Conservation (phyloP, 2,888 invertebrate species). For the Amiota mariae region DNA sequence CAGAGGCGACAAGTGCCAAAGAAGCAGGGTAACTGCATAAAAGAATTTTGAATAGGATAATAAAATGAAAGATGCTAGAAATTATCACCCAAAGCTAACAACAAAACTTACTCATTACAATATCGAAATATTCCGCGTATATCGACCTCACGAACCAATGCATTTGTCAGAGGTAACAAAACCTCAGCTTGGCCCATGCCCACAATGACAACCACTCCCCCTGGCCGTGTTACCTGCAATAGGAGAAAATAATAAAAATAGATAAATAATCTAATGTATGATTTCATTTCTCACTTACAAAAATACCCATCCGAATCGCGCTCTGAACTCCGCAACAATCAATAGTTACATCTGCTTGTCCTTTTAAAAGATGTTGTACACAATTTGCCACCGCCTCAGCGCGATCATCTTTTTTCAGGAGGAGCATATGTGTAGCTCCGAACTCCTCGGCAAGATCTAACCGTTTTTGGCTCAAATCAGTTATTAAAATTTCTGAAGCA, state of each 20-base stretch:
- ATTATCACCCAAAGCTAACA: conserved; percentile 59
- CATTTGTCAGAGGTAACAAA: conserved; percentile 86
- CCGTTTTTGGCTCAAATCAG: conserved; percentile 77
- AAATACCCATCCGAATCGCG: conserved; percentile 84
- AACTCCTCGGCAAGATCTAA: conserved; percentile 83
- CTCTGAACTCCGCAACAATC: conserved; percentile 92
- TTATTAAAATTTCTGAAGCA: conserved; percentile 84
- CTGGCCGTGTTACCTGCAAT: conserved; percentile 68
- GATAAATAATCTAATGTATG: too few relatives aligned
- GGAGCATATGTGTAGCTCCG: conserved; percentile 83
- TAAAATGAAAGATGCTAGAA: conserved; percentile 41
- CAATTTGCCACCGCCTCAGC: conserved; percentile 78
- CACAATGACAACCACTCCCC: background rate
- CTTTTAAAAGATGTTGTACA: conserved; percentile 78
- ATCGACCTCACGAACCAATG: conserved; percentile 89
- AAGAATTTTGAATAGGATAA: background rate
- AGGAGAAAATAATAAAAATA: conserved; percentile 34
- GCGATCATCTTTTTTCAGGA: conserved; percentile 76
- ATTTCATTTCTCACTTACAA: conserved; percentile 76
- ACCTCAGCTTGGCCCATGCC: conserved; percentile 83
- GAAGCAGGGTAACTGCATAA: conserved; percentile 88
- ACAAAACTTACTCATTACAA: conserved; percentile 81
- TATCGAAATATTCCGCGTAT: conserved; percentile 95
- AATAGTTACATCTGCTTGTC: conserved; percentile 83
- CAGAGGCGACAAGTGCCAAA: conserved; percentile 83